Conservation (phyloP, 2,113 vertebrate species). For the Etia nguti region DNA sequence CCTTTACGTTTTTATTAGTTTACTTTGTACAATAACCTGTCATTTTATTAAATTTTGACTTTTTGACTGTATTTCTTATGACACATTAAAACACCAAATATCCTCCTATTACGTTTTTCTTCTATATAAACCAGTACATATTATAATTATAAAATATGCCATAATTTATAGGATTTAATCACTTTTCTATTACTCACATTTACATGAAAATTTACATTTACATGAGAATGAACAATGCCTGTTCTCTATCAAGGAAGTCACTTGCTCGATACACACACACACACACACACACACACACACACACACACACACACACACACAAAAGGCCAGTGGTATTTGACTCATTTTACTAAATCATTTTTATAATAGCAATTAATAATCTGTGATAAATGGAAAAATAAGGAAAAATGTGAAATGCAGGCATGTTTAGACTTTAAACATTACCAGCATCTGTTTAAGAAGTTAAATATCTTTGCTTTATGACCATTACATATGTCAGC, state of each 20-base stretch:
- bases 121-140: too few species aligned
- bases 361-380: neutral
- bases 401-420: neutral
- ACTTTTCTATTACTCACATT: neutral
- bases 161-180: too few species aligned
- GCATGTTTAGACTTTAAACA: neutral
- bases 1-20: too few species aligned
- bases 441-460: neutral
- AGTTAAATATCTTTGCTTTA: neutral
- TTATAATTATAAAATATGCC: too few species aligned
- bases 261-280: neutral
- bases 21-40: neutral
- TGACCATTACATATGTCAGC: neutral
- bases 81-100: too few species aligned
- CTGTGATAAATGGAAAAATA: neutral
- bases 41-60: accelerated
- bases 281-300: neutral
- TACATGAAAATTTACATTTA: neutral
- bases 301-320: neutral
- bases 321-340: neutral
- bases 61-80: neutral
- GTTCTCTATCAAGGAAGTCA: neutral
- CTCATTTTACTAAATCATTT: neutral
- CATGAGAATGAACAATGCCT: neutral
- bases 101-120: too few species aligned